Evolutionary conservation across 2,797 vertebrate genomes (phyloP), one percentile per base, ranked within the genome.

Genomic region (Meda fulgida): DNA sequence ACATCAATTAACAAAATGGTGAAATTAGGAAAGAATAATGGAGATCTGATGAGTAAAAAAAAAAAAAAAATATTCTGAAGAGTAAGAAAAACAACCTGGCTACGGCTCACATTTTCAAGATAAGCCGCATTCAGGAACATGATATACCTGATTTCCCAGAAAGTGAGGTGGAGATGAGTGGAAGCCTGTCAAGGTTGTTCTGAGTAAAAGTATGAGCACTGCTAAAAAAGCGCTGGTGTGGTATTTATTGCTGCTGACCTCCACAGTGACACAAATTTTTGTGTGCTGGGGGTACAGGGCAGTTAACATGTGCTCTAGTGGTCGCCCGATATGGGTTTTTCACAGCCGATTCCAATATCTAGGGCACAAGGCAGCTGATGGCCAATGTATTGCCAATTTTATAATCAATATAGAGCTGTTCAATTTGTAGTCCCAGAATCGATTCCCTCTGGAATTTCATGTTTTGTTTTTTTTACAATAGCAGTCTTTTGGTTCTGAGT

Each of bases 251-350:
- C 69, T 46, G 78, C 43, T 82, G 84, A 84, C 81, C 81, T 81
- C 46, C 9, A 26, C 67, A 46, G 72, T 81, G 72, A 69, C 67
- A 63, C 53, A 38, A 8, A 65, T 38, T 14, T 53, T 78, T 83
- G 53, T 5, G 18, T 71, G 60, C 53, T 60, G 66, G 89, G 92
- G 79, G 85, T 90, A 89, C 88, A 84, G 85, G 84, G 92, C 93
- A 93, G 93, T 92, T 93, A 92, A 93, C 88, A 91, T 90, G 14
- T 83, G 63, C 16, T 58, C 21, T 18, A 66, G 53, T 18, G 29
- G 31, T 66, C 10, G 7, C 58, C 36, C 1, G 5, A 55, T 67
- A 55, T 69, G 46, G 40, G 63, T 3, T 73, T 46, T 14, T 1
- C 53, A 85, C 21, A 7, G 51, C 31, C 4, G 5, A 63, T 48